Evolutionary conservation across 2,888 invertebrate species (phyloP), one percentile per base, ranked within the genome.

Genomic region (Eupithecia vulgata): DNA sequence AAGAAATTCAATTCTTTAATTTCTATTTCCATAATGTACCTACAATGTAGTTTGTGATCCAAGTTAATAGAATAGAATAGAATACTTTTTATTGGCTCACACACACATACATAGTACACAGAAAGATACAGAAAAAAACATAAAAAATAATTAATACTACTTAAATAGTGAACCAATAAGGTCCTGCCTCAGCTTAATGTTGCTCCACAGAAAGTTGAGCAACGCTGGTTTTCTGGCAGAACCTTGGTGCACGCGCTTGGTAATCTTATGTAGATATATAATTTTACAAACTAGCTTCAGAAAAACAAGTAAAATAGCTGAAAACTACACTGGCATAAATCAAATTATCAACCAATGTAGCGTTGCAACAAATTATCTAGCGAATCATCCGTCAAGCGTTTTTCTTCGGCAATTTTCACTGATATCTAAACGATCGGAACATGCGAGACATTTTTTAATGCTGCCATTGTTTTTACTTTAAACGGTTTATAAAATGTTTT

Each of bases 371-470:
- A 64, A 37, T 21, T 15, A 66, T 13, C 42, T 6, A 40, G 15
- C 25, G 42, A 65, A 37, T 40, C 61, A 64, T 64, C n/a, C 67
- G 67, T 66, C 30, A 21, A 67, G 13, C n/a, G 52, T 59, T 68
- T 61, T 52, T 67, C 45, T 30, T 30, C 61, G 35, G n/a, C 61
- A 61, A 21, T 68, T 59, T 37, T 21, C 25, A 67, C 42, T 71
- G 34, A 67, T 61, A 61, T n/a, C 64, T 73, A 73, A 73, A 70
- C 73, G 73, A n/a, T 70, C 52, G 66, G 17, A 8, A n/a, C 73
- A 70, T 67, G 73, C 73, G 17, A 73, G 67, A 37, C 40, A 40
- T 21, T 64, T 37, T 57, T 57, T 57, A 25, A 57, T 57, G 25
- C 57, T n/a, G 25, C 13, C 5, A 25, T 25, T 57, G 25, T 57